Percentiles rank a stretch among this genome's conserved stretches.
Conservation (phyloP, 2,888 invertebrate species). For the Ptychoptera albimana region DNA sequence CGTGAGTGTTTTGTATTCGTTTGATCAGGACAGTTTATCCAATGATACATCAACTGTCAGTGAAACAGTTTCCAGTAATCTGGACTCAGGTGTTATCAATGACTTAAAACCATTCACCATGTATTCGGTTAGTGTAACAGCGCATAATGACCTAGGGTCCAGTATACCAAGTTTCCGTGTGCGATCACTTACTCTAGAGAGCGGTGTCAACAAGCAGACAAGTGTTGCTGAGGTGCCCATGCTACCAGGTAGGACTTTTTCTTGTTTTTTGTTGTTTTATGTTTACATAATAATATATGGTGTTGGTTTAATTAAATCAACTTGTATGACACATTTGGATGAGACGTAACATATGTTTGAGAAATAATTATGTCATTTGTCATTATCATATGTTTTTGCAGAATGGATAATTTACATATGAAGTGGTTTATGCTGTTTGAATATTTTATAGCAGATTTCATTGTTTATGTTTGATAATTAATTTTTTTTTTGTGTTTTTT, state of each 20-base stretch:
- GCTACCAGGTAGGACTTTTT: conserved; percentile 33
- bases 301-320: neutral
- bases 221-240: conserved; percentile 44
- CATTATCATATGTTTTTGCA: too few relatives aligned
- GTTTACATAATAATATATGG: neutral
- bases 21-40: conserved; percentile 35
- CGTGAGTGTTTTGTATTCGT: conserved; percentile 50
- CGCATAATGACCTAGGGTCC: conserved; percentile 56
- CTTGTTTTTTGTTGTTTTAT: neutral
- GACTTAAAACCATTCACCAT: conserved; percentile 61
- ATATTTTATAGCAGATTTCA: too few relatives aligned
- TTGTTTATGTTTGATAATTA: too few relatives aligned
- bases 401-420: too few relatives aligned
- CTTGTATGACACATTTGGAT: too few relatives aligned
- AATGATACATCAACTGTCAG: conserved; percentile 27
- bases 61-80: conserved; percentile 39
- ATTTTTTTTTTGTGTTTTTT: too few relatives aligned
- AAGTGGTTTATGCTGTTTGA: too few relatives aligned
- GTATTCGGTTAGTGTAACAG: conserved; percentile 64
- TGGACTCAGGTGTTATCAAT: conserved; percentile 40
- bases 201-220: conserved; percentile 42
- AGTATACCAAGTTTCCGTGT: conserved; percentile 61
- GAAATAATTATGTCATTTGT: too few relatives aligned
- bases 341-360: too few relatives aligned
- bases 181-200: conserved; percentile 53